phyloP scores from a whole-genome alignment of 2,113 vertebrate species.

The Urocynchramus pylzowi region DNA sequence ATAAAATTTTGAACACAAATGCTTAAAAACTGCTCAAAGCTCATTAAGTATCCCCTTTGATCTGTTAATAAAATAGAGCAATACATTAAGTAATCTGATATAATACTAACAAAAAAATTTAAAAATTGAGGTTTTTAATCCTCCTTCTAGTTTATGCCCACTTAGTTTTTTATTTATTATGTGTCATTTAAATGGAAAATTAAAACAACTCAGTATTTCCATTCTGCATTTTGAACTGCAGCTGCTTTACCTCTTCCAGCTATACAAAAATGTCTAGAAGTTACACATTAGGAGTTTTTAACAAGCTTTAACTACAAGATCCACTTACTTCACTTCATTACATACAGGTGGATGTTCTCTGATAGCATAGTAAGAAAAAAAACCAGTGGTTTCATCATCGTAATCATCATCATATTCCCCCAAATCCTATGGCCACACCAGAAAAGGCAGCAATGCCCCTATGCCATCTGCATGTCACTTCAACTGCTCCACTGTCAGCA shows the following conservation, averaged over 20 bases:
- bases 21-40: neutral
- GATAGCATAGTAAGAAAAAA: neutral
- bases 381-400: neutral
- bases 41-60: neutral
- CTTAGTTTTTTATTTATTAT: neutral
- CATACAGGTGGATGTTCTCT: neutral
- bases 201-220: neutral
- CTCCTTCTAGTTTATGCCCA: neutral
- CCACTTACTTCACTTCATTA: neutral
- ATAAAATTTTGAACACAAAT: neutral
- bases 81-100: conserved; percentile 15
- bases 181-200: neutral
- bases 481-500: neutral
- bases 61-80: neutral
- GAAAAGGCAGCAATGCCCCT: neutral
- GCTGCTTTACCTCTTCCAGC: neutral
- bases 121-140: conserved; percentile 41
- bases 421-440: neutral
- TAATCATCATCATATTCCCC: neutral
- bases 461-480: conserved; percentile 11
- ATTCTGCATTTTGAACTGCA: neutral
- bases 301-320: neutral
- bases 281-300: neutral
- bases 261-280: neutral
- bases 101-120: neutral